A percentile compares a stretch with the other conserved stretches of the same genome.
Evolutionary conservation across 64 coral and sea anemone species (phyloP).

Genomic region (Stichodactyla mertensii): DNA sequence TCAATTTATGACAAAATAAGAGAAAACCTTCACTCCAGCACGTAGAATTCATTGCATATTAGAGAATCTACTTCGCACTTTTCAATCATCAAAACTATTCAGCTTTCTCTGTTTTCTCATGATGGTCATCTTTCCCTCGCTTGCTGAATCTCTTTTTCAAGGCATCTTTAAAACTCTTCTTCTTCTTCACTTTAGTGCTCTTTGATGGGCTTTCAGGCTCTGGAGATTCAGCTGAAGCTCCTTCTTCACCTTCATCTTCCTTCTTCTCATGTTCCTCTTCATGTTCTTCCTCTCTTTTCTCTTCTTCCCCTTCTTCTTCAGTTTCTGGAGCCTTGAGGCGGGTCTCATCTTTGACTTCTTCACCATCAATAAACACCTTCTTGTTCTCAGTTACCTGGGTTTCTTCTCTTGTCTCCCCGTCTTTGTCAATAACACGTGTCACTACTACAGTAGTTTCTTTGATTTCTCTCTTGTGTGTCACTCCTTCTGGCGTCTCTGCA

Average conservation of each 20-base stretch:
- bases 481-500: slow-evolving; percentile 15
- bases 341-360: slow-evolving; percentile 52
- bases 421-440: slow-evolving; percentile 8
- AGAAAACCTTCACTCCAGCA: neutral
- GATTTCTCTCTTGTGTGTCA: slow-evolving; percentile 19
- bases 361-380: slow-evolving; percentile 39
- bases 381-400: slow-evolving; percentile 35
- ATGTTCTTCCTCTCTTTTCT: slow-evolving; percentile 42
- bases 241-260: slow-evolving; percentile 38
- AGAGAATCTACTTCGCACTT: neutral
- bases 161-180: slow-evolving; percentile 80
- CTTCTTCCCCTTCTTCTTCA: slow-evolving; percentile 40
- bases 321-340: slow-evolving; percentile 41
- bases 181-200: slow-evolving; percentile 75
- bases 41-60: neutral
- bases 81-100: slow-evolving; percentile 13
- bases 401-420: slow-evolving; percentile 8
- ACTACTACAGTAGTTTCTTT: slow-evolving; percentile 17
- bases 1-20: neutral
- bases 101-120: slow-evolving; percentile 38
- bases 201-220: slow-evolving; percentile 43
- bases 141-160: slow-evolving; percentile 56
- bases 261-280: slow-evolving; percentile 53
- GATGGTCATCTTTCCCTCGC: slow-evolving; percentile 49
- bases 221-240: slow-evolving; percentile 14